Evolutionary conservation across 2,113 vertebrate genomes (phyloP).

Genomic region (Menura novaehollandiae): DNA sequence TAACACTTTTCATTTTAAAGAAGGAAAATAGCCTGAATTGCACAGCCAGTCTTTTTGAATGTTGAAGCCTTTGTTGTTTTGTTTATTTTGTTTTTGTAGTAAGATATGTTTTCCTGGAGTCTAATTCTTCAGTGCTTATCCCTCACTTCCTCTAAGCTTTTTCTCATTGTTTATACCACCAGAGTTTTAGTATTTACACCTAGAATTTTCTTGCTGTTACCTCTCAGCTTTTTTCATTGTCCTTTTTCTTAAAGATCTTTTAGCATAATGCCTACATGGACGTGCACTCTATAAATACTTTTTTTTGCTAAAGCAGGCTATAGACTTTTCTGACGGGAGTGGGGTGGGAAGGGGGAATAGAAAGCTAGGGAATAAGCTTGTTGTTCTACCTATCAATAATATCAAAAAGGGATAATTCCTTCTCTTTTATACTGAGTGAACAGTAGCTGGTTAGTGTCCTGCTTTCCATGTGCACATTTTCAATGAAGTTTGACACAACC

Average conservation of each 20-base stretch:
- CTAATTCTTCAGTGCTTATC: background rate
- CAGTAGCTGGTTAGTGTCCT: background rate
- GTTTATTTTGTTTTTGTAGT: background rate
- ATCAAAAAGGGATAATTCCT: background rate
- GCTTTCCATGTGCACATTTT: background rate
- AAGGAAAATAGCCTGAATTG: background rate
- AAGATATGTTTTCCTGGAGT: background rate
- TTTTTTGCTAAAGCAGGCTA: background rate
- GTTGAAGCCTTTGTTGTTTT: background rate
- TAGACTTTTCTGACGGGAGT: background rate
- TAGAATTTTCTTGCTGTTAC: background rate
- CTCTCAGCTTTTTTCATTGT: background rate
- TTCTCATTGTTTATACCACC: background rate
- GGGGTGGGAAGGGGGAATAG: background rate
- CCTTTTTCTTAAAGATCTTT: background rate
- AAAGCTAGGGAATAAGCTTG: background rate
- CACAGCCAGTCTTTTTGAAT: background rate
- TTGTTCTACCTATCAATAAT: background rate
- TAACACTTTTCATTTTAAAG: background rate
- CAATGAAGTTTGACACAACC: background rate
- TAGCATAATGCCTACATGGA: background rate
- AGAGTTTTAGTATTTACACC: background rate
- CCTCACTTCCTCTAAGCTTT: background rate
- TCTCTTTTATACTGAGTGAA: background rate
- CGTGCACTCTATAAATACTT: background rate